Conservation (phyloP, 2,888 invertebrate species). For the Aspidiotus rigidus region DNA sequence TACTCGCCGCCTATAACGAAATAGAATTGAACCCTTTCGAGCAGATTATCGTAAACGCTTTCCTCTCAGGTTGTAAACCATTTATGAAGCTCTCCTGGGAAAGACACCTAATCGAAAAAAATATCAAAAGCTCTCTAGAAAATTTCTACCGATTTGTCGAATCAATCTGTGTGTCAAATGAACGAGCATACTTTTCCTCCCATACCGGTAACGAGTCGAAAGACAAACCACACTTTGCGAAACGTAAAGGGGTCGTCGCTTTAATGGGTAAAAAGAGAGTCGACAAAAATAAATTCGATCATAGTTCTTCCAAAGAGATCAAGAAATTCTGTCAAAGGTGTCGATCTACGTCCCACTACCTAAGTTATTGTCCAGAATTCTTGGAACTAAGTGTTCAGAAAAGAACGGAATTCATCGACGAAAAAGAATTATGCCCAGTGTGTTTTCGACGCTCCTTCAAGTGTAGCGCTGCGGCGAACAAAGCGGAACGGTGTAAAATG, state of each 20-base stretch:
- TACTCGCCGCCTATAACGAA: neutral
- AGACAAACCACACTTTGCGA: neutral
- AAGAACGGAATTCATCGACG: neutral
- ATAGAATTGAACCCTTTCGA: neutral
- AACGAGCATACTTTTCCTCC: neutral
- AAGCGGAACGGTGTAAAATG: neutral
- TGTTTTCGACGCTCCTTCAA: neutral
- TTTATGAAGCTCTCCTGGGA: neutral
- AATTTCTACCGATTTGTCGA: neutral
- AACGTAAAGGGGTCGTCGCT: neutral
- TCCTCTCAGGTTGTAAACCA: neutral
- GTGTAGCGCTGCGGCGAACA: neutral
- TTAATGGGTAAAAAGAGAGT: neutral
- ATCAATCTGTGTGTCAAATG: neutral
- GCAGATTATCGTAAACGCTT: neutral
- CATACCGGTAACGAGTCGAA: neutral
- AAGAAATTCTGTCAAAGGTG: too few species aligned
- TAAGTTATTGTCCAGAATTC: neutral
- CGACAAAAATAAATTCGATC: neutral
- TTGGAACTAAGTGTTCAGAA: neutral
- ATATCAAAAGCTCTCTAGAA: neutral
- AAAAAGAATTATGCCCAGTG: neutral
- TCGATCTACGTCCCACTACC: too few species aligned
- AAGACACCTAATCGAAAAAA: neutral
- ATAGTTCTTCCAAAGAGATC: too few species aligned